Evolutionary conservation across 2,888 invertebrate species (phyloP), one percentile per base, ranked within the genome.

Genomic region (Diadromus collaris): DNA sequence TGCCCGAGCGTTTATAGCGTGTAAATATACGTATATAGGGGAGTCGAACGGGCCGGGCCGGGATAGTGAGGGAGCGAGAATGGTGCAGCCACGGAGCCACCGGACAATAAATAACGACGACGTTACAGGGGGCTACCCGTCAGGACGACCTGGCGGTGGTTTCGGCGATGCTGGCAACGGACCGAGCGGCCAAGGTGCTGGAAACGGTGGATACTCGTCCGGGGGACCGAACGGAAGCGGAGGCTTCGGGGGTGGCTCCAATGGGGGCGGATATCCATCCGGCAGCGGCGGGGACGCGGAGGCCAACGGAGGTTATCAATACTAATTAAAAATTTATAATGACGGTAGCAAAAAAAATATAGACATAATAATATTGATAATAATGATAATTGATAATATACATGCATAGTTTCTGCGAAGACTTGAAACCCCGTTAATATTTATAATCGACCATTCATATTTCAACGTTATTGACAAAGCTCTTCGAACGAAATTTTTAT

Each of bases 241-340:
- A 65, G 79, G 81, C 38, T 81, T 79, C 61, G 83, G 84, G 48
- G 78, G 84, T 67, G 83, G 83, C 29, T 84, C 56, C 76, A 81
- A 64, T 29, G 81, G 79, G 29, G 83, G 84, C 58, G 88, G 88
- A 21, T 90, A 89, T 82, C 88, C 90, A 63, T 85, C 88, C 7
- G 90, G 90, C 68, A 90, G 85, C 81, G 90, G 90, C 41, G 89
- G 90, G 46, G 89, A 90, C 77, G 88, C 89, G 4, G 88, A 85
- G 38, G 89, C 88, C 64, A 90, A 90, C 81, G 89, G 89, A 76
- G 90, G 90, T 84, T 90, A 90, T 85, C 90, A 90, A 84, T 90
- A 90, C 84, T 90, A 84, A 88, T 84, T 34, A 60, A 44, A 24
- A 67, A 76, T 60, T 64, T 44, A 56, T 56, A 65, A 46, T 61